phyloP scores from a whole-genome alignment of 2,113 vertebrate species.

The Aegithalos caudatus region DNA sequence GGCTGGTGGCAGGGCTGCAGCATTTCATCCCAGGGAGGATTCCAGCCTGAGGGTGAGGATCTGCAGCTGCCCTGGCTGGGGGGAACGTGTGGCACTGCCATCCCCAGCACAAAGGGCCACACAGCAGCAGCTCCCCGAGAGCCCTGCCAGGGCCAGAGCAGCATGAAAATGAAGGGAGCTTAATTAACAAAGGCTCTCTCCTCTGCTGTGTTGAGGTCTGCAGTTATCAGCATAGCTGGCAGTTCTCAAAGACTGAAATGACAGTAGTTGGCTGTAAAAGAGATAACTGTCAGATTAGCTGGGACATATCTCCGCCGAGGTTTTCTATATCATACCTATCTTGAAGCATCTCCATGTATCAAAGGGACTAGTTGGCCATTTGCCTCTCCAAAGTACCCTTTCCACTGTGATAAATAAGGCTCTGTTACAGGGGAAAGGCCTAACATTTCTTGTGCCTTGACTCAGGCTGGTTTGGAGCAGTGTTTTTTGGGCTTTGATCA shows the following conservation, averaged over 20 bases:
- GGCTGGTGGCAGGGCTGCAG: not conserved
- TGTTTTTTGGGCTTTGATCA: not conserved
- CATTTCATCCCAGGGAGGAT: not conserved
- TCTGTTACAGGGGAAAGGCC: not conserved
- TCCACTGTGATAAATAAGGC: not conserved
- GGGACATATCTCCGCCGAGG: not conserved
- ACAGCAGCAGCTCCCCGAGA: not conserved
- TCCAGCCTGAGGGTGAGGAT: not conserved
- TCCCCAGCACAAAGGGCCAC: not conserved
- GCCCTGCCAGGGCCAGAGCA: not conserved
- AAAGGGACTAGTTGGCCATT: constrained; percentile 27
- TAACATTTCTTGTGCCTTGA: not conserved
- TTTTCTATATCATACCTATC: constrained; percentile 52
- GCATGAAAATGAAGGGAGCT: not conserved
- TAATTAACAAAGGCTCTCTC: constrained; percentile 44
- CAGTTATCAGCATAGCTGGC: not conserved
- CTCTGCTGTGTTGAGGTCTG: not conserved
- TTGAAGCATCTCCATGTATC: constrained; percentile 55
- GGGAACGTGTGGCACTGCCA: not conserved
- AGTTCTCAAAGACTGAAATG: constrained; percentile 32
- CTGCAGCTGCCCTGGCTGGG: not conserved
- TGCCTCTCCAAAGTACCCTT: constrained; percentile 19
- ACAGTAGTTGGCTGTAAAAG: constrained; percentile 41
- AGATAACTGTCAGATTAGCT: constrained; percentile 43
- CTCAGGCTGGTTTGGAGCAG: not conserved